Conservation (phyloP, 2,113 vertebrate genomes). For the Microcebus murinus region DNA sequence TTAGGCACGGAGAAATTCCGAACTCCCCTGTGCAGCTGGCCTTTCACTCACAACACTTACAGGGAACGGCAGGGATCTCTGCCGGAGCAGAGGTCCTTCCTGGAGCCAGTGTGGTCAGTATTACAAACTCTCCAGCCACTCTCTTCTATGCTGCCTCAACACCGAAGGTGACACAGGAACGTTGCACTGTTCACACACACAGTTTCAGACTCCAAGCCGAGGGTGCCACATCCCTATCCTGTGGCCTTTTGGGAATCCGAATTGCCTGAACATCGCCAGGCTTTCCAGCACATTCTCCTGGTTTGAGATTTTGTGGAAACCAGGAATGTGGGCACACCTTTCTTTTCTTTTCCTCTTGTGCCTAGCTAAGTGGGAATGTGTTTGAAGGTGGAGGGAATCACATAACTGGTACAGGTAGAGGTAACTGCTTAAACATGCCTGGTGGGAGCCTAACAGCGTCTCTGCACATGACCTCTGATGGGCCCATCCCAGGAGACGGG, state of each 20-base stretch:
- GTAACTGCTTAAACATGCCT: conserved; percentile 70
- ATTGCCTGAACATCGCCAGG: conserved; percentile 80
- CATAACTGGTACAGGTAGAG: conserved; percentile 74
- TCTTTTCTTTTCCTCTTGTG: conserved; percentile 80
- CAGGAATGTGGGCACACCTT: conserved; percentile 83
- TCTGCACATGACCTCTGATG: conserved; percentile 68
- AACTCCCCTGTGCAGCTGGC: conserved; percentile 83
- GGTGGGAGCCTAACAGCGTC: conserved; percentile 74
- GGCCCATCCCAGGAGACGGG: conserved; percentile 81
- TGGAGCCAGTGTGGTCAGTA: conserved; percentile 85
- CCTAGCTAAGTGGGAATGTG: conserved; percentile 83
- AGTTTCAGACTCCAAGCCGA: conserved; percentile 81
- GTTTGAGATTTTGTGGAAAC: conserved; percentile 81
- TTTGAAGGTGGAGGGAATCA: conserved; percentile 78
- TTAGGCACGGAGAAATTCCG: conserved; percentile 85
- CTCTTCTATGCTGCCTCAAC: conserved; percentile 87
- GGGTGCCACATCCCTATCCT: conserved; percentile 85
- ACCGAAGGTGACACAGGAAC: conserved; percentile 83
- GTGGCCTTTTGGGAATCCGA: conserved; percentile 85
- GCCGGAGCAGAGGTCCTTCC: conserved; percentile 83
- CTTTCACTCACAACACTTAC: conserved; percentile 81
- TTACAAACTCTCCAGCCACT: conserved; percentile 88
- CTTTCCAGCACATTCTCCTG: conserved; percentile 83
- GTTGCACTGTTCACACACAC: conserved; percentile 82
- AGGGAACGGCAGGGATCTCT: conserved; percentile 82